Conservation (phyloP, 2,797 vertebrate species). For the Microctenopoma lineatum region DNA sequence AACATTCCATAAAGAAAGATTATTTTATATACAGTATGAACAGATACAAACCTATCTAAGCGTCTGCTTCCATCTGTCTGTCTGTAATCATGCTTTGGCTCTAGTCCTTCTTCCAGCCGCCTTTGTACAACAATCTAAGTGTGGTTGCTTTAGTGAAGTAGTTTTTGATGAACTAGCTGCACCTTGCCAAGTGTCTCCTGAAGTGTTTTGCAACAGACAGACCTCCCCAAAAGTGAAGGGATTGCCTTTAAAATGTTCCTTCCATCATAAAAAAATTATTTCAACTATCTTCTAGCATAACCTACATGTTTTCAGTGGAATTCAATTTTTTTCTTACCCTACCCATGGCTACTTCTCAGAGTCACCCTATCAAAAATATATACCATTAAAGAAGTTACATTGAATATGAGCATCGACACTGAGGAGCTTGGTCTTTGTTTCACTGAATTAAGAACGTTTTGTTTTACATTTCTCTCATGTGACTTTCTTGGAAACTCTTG, state of each 20-base stretch:
- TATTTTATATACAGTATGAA: constrained; percentile 27
- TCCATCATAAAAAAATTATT: constrained; percentile 2
- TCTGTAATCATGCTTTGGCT: constrained; percentile 45
- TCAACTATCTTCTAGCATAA: no score
- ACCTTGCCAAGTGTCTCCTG: constrained; percentile 65
- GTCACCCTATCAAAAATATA: neutral
- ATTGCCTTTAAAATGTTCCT: constrained; percentile 67
- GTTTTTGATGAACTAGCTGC: constrained; percentile 67
- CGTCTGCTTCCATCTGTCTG: constrained; percentile 34
- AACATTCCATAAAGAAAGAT: constrained; percentile 21
- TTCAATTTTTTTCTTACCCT: neutral
- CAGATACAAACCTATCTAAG: constrained; percentile 31
- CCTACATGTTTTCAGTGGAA: no score
- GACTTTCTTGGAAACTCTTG: neutral
- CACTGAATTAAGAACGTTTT: constrained; percentile 15
- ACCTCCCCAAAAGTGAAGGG: constrained; percentile 64
- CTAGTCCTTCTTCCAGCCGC: constrained; percentile 30
- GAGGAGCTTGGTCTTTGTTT: constrained; percentile 12
- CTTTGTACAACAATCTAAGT: constrained; percentile 22
- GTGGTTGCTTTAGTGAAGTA: constrained; percentile 32
- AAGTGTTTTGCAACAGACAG: constrained; percentile 66
- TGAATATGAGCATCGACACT: constrained; percentile 32
- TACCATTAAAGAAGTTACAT: constrained; percentile 21
- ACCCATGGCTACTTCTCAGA: constrained; percentile 1
- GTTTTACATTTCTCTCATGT: neutral